These are phyloP conservation scores for Lordiphosa clarofinis DNA, from an alignment of 1,140 invertebrate genomes.

Conservation along the genomic window DNA sequence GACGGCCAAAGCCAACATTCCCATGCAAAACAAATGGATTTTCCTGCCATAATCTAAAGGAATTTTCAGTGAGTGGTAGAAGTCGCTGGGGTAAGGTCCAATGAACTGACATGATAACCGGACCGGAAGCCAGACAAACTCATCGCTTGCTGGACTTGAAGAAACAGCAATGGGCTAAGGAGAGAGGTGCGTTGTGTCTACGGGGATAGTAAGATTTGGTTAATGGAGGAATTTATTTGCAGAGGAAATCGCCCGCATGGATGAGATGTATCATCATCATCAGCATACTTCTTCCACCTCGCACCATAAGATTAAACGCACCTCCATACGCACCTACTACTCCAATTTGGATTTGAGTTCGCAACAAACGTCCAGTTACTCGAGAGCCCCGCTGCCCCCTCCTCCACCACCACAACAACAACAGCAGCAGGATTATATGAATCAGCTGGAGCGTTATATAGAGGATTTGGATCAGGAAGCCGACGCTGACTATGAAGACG, in stretches of 20 bases:
- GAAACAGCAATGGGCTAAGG: conserved; percentile 85
- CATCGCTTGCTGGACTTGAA: conserved; percentile 84
- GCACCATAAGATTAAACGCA: conserved; percentile 75
- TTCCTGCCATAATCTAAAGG: conserved; percentile 26
- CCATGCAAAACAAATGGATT: conserved; percentile 56
- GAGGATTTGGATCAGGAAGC: conserved; percentile 60
- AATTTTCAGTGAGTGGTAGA: conserved; percentile 43
- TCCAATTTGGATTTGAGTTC: conserved; percentile 72
- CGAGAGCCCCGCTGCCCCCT: conserved; percentile 13
- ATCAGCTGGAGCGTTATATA: conserved; percentile 64
- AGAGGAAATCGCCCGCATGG: conserved; percentile 85
- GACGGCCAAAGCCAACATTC: conserved; percentile 38
- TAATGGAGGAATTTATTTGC: conserved; percentile 7
- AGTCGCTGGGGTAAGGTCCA: conserved; percentile 30
- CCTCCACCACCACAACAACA: not conserved
- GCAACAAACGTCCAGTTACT: conserved; percentile 53
- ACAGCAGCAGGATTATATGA: conserved; percentile 51
- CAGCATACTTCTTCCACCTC: conserved; percentile 62
- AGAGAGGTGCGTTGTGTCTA: conserved; percentile 81
- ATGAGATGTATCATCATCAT: conserved; percentile 76
- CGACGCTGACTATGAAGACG: conserved; percentile 57
- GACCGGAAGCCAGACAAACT: conserved; percentile 70
- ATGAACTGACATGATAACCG: conserved; percentile 75
- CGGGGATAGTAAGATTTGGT: no score
- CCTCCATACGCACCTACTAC: conserved; percentile 78